These are phyloP conservation scores for Crenichthys baileyi DNA, from an alignment of 2,797 vertebrate genomes.

Conservation along the genomic window DNA sequence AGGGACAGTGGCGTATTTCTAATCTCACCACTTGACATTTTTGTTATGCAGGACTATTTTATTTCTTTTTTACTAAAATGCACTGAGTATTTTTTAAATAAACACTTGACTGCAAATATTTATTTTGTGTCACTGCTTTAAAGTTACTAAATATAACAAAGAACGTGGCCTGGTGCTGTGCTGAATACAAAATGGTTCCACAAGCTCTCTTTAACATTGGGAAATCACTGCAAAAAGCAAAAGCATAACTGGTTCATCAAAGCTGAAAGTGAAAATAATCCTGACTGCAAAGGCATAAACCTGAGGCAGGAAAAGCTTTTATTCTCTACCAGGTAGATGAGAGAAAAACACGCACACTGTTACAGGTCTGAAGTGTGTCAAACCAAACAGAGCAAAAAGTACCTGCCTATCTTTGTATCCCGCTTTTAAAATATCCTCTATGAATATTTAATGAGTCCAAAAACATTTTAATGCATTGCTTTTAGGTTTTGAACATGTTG, in stretches of 20 bases:
- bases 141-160: slow-evolving; percentile 11
- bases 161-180: neutral
- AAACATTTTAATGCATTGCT: slow-evolving; percentile 23
- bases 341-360: slow-evolving; percentile 38
- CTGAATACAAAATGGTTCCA: slow-evolving; percentile 9
- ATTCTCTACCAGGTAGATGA: slow-evolving; percentile 50
- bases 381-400: slow-evolving; percentile 34
- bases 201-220: neutral
- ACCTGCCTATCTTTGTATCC: slow-evolving; percentile 55
- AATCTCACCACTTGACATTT: slow-evolving; percentile 20
- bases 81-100: slow-evolving; percentile 37
- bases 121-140: slow-evolving; percentile 8
- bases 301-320: slow-evolving; percentile 38
- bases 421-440: slow-evolving; percentile 41
- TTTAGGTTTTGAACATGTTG: slow-evolving; percentile 31
- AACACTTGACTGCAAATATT: slow-evolving; percentile 10
- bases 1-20: slow-evolving; percentile 2
- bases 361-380: slow-evolving; percentile 46
- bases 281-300: slow-evolving; percentile 33
- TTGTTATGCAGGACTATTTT: slow-evolving; percentile 1
- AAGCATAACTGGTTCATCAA: slow-evolving; percentile 34
- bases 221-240: slow-evolving; percentile 8
- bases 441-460: slow-evolving; percentile 66
- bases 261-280: slow-evolving; percentile 29
- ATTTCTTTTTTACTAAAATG: slow-evolving; percentile 23